Percentiles rank a stretch among this genome's conserved stretches.
Evolutionary conservation across 2,113 vertebrate genomes (phyloP).

Genomic region (Poeciliopsis prolifica): DNA sequence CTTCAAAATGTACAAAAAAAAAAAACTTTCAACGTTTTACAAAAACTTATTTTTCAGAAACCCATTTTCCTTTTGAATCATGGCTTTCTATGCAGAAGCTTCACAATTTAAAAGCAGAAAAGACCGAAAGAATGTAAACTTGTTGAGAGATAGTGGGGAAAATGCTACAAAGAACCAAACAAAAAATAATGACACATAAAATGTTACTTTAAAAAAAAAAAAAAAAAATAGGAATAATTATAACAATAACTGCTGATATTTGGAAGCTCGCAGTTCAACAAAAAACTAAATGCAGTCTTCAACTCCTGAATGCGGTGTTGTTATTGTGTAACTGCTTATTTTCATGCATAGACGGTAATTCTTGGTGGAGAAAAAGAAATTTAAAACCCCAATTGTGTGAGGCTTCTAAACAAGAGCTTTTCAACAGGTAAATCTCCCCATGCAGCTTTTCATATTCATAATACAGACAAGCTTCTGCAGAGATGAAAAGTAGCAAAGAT

Average conservation of each 20-base stretch:
- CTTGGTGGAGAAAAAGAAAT: not conserved
- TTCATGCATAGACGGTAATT: conserved; percentile 17
- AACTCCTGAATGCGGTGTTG: conserved; percentile 12
- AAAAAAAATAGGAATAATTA: not conserved
- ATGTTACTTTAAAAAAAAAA: not conserved
- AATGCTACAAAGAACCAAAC: not conserved
- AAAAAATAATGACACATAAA: not conserved
- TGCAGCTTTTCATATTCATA: conserved; percentile 47
- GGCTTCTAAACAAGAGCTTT: conserved; percentile 10
- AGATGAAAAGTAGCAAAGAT: conserved; percentile 1
- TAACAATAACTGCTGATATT: not conserved
- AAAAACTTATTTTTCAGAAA: too few relatives aligned
- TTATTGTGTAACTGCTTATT: conserved; percentile 20
- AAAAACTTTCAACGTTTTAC: too few relatives aligned
- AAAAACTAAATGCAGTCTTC: not conserved
- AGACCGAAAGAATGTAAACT: not conserved
- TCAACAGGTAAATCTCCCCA: conserved; percentile 37
- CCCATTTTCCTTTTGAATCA: too few relatives aligned
- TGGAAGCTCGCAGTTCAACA: not conserved
- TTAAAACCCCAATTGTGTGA: conserved; percentile 21
- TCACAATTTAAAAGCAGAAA: not conserved
- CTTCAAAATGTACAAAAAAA: too few relatives aligned
- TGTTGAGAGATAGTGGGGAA: not conserved
- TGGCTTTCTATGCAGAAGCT: not conserved
- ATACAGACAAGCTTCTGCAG: conserved; percentile 11